phyloP scores from a whole-genome alignment of 2,888 invertebrate genomes.

The Metallyticus violacea region DNA sequence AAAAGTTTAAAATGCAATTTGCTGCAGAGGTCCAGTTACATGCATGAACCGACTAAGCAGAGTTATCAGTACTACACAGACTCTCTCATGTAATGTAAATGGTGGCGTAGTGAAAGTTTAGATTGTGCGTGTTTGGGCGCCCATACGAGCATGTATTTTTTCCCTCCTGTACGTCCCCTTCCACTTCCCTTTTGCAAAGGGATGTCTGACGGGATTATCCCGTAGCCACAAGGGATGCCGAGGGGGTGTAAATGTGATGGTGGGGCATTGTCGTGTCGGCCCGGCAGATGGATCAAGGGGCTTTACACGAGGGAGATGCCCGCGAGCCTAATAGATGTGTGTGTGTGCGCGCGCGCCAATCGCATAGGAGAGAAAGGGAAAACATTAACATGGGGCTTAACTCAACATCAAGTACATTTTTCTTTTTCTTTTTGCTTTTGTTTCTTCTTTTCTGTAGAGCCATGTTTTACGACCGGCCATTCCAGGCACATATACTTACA shows the following conservation, averaged over 20 bases:
- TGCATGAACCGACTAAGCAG: background rate
- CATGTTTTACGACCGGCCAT: background rate
- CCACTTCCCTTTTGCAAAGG: background rate
- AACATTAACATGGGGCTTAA: background rate
- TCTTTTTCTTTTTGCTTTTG: background rate
- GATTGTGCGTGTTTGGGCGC: background rate
- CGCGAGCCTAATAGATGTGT: slow-evolving; percentile 3
- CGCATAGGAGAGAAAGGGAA: no score
- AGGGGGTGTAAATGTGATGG: slow-evolving; percentile 7
- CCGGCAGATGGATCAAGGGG: background rate
- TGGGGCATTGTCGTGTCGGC: slow-evolving; percentile 3
- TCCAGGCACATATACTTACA: background rate
- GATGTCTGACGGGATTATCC: slow-evolving; percentile 10
- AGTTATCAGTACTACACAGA: background rate
- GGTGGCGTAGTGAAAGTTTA: background rate
- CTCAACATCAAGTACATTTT: no score
- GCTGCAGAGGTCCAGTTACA: background rate
- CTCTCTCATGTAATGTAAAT: background rate
- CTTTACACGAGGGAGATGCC: background rate
- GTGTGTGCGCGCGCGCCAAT: background rate
- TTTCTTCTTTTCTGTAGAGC: background rate
- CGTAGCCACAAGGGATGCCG: background rate
- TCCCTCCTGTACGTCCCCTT: background rate
- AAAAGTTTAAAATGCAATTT: background rate
- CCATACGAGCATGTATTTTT: background rate